Percentiles rank a stretch among this genome's conserved stretches.
These are phyloP conservation scores for Drosophila takahashii DNA, from an alignment of 1,140 invertebrate genomes.

Conservation along the genomic window DNA sequence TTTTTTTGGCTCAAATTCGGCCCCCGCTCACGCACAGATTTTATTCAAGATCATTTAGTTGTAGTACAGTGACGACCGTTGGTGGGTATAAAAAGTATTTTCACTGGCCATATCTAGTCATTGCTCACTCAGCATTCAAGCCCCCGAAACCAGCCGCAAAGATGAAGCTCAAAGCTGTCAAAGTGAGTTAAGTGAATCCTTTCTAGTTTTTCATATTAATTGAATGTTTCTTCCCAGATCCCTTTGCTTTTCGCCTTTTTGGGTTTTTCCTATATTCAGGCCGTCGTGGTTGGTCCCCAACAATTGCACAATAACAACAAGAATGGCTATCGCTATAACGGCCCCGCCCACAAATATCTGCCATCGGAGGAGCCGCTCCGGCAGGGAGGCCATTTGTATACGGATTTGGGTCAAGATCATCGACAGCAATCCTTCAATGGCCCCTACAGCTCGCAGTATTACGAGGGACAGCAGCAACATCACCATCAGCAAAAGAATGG, in stretches of 20 bases:
- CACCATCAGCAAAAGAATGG: background rate
- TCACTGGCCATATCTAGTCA: constrained; percentile 15
- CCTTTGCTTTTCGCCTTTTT: constrained; percentile 5
- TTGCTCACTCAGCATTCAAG: constrained; percentile 36
- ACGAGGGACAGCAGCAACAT: constrained; percentile 11
- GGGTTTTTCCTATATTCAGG: constrained; percentile 19
- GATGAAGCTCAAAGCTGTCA: constrained; percentile 24
- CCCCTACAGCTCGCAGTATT: constrained; percentile 49
- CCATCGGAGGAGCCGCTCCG: constrained; percentile 39
- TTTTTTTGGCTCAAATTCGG: constrained; percentile 13
- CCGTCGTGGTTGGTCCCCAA: constrained; percentile 43
- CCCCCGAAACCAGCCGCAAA: background rate
- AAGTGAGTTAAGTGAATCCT: background rate
- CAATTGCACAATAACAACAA: constrained; percentile 30
- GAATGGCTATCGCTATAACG: constrained; percentile 68
- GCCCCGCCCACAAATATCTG: constrained; percentile 67
- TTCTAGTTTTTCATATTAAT: no score
- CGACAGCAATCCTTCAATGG: constrained; percentile 27
- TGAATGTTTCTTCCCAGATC: background rate
- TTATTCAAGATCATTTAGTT: constrained; percentile 42
- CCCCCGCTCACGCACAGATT: constrained; percentile 39
- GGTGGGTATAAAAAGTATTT: constrained; percentile 41
- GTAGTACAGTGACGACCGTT: constrained; percentile 8
- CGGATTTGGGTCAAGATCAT: constrained; percentile 5
- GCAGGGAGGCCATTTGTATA: constrained; percentile 20